These are phyloP conservation scores for Junco hyemalis DNA, from an alignment of 2,113 vertebrate genomes.

Conservation along the genomic window DNA sequence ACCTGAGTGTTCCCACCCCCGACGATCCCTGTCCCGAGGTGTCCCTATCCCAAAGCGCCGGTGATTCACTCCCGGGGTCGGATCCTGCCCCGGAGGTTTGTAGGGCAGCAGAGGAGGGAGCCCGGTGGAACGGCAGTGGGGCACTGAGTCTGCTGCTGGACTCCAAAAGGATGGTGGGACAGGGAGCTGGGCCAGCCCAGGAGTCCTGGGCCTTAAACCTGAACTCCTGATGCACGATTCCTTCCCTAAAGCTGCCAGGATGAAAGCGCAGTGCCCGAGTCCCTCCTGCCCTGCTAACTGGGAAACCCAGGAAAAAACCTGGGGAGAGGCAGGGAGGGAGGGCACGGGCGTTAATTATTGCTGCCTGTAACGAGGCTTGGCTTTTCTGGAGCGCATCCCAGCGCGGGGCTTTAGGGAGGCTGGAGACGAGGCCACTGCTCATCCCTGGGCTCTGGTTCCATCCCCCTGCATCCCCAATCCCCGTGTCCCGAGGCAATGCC, in stretches of 20 bases:
- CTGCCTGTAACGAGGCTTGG: neutral
- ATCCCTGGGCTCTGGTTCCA: neutral
- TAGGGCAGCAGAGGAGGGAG: neutral
- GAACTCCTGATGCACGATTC: neutral
- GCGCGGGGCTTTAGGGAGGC: neutral
- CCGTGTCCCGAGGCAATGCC: neutral
- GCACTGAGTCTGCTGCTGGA: neutral
- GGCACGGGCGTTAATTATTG: neutral
- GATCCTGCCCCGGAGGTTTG: neutral
- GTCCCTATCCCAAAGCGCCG: neutral
- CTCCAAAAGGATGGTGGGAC: rapidly evolving
- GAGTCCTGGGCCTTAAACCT: neutral
- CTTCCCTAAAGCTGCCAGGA: neutral
- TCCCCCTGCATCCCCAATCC: neutral
- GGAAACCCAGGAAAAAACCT: neutral
- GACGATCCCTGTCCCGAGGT: neutral
- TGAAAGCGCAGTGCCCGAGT: neutral
- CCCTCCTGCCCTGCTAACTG: neutral
- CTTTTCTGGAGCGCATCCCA: slow-evolving; percentile 18
- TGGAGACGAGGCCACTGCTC: neutral
- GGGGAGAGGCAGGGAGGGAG: neutral
- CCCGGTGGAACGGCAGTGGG: neutral
- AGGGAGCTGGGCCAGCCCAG: neutral
- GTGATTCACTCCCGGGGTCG: neutral
- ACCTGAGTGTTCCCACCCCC: neutral